phyloP scores from a whole-genome alignment of 2,888 invertebrate genomes.

The Ganaspis brasiliensis region DNA sequence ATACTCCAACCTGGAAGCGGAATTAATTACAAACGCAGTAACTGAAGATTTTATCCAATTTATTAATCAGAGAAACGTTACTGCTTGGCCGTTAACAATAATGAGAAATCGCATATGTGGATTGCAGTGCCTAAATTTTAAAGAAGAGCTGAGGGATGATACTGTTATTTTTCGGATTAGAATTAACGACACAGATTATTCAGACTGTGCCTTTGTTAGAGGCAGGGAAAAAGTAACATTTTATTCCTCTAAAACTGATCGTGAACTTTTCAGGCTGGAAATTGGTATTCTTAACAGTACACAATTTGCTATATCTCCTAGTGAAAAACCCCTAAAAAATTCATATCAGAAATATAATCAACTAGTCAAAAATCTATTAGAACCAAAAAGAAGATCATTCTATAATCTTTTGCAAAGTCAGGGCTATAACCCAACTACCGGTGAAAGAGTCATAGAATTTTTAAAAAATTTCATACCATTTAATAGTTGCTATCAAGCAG shows the following conservation, averaged over 20 bases:
- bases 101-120: neutral
- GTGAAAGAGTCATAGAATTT: neutral
- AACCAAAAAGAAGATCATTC: neutral
- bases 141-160: neutral
- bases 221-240: neutral
- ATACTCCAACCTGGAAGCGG: neutral
- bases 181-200: neutral
- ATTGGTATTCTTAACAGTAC: neutral
- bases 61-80: neutral
- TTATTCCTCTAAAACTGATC: neutral
- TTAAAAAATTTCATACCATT: neutral
- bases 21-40: neutral
- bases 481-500: neutral
- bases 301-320: neutral
- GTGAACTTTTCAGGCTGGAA: neutral
- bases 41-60: neutral
- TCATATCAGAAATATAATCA: neutral
- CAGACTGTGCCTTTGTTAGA: neutral
- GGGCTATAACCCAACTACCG: neutral
- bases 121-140: neutral
- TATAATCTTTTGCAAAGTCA: neutral
- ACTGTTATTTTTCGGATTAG: neutral
- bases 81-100: neutral
- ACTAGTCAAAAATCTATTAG: no score
- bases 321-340: neutral